Evolutionary conservation across 2,888 invertebrate genomes (phyloP).

Genomic region (Carpatolechia fugitivella): DNA sequence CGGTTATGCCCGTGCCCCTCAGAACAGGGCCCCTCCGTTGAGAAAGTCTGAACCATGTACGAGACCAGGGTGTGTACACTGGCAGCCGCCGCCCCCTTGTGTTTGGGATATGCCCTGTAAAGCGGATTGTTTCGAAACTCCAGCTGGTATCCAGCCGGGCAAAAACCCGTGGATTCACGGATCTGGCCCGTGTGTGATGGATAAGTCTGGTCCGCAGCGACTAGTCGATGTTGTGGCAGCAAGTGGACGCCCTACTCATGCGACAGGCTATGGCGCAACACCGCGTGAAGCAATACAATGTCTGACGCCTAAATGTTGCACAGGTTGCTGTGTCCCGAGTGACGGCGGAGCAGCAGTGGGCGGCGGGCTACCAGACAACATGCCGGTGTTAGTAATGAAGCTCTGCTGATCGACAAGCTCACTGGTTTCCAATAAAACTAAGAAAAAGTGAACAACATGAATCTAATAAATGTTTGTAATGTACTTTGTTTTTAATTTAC

Average conservation of each 20-base stretch:
- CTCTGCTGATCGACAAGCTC: constrained; percentile 45
- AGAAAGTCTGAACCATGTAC: constrained; percentile 52
- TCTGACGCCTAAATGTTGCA: constrained; percentile 50
- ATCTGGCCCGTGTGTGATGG: constrained; percentile 15
- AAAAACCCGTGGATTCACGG: constrained; percentile 40
- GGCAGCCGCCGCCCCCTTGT: constrained; percentile 65
- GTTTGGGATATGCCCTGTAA: constrained; percentile 66
- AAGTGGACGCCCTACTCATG: constrained; percentile 1
- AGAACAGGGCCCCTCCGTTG: constrained; percentile 14
- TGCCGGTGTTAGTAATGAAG: constrained; percentile 68
- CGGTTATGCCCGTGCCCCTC: constrained; percentile 40
- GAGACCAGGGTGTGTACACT: constrained; percentile 59
- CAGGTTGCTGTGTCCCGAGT: constrained; percentile 52
- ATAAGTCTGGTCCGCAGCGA: constrained; percentile 9
- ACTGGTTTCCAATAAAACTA: constrained; percentile 40
- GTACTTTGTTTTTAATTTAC: constrained; percentile 15
- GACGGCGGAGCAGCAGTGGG: constrained; percentile 39
- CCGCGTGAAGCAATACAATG: constrained; percentile 39
- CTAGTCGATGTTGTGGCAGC: background rate
- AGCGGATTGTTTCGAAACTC: constrained; percentile 66
- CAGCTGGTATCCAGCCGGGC: constrained; percentile 49
- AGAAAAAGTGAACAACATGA: constrained; percentile 57
- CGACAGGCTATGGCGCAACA: constrained; percentile 5
- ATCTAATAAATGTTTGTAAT: constrained; percentile 29
- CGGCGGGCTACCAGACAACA: constrained; percentile 44